Percentiles rank a stretch among this genome's conserved stretches.
These are phyloP conservation scores for Sus cebifrons DNA, from an alignment of 2,797 vertebrate genomes.

Conservation along the genomic window DNA sequence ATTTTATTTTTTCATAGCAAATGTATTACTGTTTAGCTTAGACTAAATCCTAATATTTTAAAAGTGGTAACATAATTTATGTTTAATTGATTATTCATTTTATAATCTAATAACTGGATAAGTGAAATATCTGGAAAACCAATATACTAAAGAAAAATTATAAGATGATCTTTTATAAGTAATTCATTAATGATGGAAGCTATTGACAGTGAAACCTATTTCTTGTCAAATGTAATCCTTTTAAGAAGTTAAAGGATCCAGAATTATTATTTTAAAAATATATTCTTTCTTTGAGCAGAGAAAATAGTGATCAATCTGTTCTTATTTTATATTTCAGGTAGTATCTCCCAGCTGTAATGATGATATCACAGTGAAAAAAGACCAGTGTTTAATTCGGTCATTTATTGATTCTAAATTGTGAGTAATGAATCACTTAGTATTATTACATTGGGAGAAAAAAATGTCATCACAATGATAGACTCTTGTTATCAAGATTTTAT, in stretches of 20 bases:
- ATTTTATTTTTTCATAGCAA: constrained; percentile 53
- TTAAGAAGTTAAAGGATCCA: constrained; percentile 29
- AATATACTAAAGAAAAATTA: constrained; percentile 25
- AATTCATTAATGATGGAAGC: constrained; percentile 51
- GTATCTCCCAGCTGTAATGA: constrained; percentile 98
- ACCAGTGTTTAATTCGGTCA: constrained; percentile 97
- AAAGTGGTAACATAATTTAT: constrained; percentile 64
- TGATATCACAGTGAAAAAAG: constrained; percentile 97
- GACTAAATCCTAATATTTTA: constrained; percentile 60
- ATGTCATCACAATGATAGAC: neutral
- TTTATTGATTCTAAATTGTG: constrained; percentile 98
- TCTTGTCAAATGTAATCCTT: neutral
- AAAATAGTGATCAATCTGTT: constrained; percentile 64
- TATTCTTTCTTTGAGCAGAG: constrained; percentile 33
- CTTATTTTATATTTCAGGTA: constrained; percentile 92
- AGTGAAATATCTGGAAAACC: constrained; percentile 37
- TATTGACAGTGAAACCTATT: constrained; percentile 31
- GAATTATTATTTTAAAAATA: constrained; percentile 58
- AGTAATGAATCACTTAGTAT: constrained; percentile 88
- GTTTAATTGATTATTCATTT: constrained; percentile 53
- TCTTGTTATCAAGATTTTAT: neutral
- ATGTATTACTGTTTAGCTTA: constrained; percentile 39
- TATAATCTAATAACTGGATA: constrained; percentile 1
- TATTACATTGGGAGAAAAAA: neutral
- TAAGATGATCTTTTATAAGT: neutral